These are phyloP conservation scores for Dunckerocampus dactyliophorus DNA, from an alignment of 2,113 vertebrate species.

Conservation along the genomic window DNA sequence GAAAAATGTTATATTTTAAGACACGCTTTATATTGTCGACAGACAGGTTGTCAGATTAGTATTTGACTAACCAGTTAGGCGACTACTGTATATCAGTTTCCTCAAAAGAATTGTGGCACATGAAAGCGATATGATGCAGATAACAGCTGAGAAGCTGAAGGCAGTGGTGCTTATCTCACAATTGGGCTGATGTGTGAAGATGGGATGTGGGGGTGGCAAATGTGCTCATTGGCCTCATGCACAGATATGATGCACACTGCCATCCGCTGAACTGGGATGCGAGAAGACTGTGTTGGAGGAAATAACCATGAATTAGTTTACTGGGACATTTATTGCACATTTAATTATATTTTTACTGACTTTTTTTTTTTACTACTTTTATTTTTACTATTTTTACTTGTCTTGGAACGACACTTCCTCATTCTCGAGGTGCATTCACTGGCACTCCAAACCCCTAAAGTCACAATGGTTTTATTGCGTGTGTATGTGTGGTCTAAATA, in stretches of 20 bases:
- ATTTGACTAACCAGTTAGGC: not conserved
- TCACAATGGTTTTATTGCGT: too few species aligned
- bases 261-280: slow-evolving; percentile 14
- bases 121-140: slow-evolving; percentile 22
- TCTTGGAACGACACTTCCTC: too few species aligned
- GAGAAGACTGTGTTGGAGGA: slow-evolving; percentile 2
- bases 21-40: not conserved
- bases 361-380: too few species aligned
- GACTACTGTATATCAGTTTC: slow-evolving; percentile 2
- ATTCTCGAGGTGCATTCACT: too few species aligned
- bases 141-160: slow-evolving; percentile 24
- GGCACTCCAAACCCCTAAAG: too few species aligned
- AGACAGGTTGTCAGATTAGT: not conserved
- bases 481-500: too few species aligned
- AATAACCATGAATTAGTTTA: slow-evolving; percentile 16
- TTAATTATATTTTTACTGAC: too few species aligned
- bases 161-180: slow-evolving; percentile 40
- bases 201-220: slow-evolving; percentile 29
- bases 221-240: slow-evolving; percentile 35
- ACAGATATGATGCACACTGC: slow-evolving; percentile 15
- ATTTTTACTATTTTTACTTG: too few species aligned
- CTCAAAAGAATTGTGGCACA: not conserved
- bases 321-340: slow-evolving; percentile 5
- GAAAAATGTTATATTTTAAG: too few species aligned
- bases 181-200: slow-evolving; percentile 36